These are phyloP conservation scores for Notoglanidium macrostoma DNA, from an alignment of 2,797 vertebrate species.

Conservation along the genomic window DNA sequence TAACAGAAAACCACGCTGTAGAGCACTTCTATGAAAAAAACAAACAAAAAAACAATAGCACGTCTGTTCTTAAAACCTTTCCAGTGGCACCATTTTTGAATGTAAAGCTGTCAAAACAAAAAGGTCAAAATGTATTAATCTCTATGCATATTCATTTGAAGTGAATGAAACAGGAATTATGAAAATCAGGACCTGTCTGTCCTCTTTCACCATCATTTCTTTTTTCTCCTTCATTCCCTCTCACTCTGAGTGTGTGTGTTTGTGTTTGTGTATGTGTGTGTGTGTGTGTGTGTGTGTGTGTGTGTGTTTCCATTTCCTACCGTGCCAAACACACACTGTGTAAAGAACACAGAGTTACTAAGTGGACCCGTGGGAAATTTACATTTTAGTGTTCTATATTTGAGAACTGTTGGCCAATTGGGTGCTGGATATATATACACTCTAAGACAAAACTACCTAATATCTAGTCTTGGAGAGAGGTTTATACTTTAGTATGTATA, in stretches of 20 bases:
- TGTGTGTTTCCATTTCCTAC: neutral
- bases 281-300: neutral
- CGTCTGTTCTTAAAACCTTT: neutral
- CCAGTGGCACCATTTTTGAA: neutral
- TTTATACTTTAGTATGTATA: neutral
- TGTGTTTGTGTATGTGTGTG: neutral
- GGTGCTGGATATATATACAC: neutral
- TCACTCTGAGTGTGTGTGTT: neutral
- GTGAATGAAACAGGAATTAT: neutral
- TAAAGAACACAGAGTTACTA: conserved; percentile 4
- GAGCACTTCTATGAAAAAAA: neutral
- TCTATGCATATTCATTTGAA: neutral
- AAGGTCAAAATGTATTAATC: too few species aligned
- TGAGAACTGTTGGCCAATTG: neutral
- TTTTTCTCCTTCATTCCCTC: neutral
- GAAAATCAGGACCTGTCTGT: neutral
- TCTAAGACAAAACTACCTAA: neutral
- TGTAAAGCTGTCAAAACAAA: neutral
- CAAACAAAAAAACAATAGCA: neutral
- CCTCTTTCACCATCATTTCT: neutral
- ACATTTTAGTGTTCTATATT: neutral
- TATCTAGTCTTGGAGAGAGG: neutral
- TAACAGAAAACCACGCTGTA: neutral
- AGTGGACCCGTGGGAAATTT: neutral
- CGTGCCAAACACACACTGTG: neutral